A percentile compares a stretch with the other conserved stretches of the same genome.
Conservation (phyloP, 2,888 invertebrate species). For the Eurytoma adleriae region DNA sequence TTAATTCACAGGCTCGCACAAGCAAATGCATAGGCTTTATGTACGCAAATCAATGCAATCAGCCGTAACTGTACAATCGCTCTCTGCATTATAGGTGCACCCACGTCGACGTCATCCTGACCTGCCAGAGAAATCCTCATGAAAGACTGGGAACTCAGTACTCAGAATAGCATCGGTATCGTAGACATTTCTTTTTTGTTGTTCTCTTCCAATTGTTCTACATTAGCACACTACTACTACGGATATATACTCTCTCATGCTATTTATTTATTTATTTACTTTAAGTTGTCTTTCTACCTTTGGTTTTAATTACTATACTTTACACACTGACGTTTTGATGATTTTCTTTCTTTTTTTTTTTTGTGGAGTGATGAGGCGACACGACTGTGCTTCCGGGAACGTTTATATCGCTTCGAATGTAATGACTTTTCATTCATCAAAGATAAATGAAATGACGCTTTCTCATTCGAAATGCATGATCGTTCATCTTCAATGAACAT, state of each 20-base stretch:
- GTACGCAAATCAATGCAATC: slow-evolving; percentile 57
- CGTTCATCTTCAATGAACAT: slow-evolving; percentile 7
- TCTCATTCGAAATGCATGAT: slow-evolving; percentile 9
- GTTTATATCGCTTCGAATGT: neutral
- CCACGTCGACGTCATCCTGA: slow-evolving; percentile 76
- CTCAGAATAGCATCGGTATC: slow-evolving; percentile 77
- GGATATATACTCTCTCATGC: slow-evolving; percentile 1
- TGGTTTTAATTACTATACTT: neutral
- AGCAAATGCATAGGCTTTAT: slow-evolving; percentile 51
- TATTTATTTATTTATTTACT: slow-evolving; percentile 12
- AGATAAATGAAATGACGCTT: slow-evolving; percentile 7
- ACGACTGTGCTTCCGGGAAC: slow-evolving; percentile 1
- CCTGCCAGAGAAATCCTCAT: slow-evolving; percentile 77
- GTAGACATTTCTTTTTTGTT: slow-evolving; percentile 72
- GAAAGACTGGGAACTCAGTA: slow-evolving; percentile 77
- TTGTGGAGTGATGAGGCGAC: neutral
- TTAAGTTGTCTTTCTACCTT: neutral
- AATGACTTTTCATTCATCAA: slow-evolving; percentile 8
- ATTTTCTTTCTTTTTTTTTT: neutral
- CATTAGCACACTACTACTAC: slow-evolving; percentile 36
- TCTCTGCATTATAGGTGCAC: slow-evolving; percentile 75
- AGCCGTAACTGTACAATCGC: slow-evolving; percentile 70
- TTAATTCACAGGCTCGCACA: slow-evolving; percentile 29
- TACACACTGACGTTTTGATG: too few relatives aligned
- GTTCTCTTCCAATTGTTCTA: slow-evolving; percentile 60